Percentiles rank a stretch among this genome's conserved stretches.
These are phyloP conservation scores for Cataglyphis livida DNA, from an alignment of 2,888 invertebrate genomes.

Conservation along the genomic window DNA sequence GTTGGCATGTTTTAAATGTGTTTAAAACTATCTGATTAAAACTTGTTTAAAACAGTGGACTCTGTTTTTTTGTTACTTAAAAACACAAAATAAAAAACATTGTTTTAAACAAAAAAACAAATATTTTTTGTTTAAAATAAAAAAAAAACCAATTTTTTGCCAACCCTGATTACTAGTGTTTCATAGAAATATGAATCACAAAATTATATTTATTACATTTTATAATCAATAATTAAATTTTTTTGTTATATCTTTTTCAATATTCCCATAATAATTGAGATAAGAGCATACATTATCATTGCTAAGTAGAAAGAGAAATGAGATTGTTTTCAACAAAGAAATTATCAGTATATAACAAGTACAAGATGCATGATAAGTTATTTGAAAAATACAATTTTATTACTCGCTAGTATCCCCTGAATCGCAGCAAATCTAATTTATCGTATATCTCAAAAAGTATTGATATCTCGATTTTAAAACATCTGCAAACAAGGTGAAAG, in stretches of 20 bases:
- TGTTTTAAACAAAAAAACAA: too few relatives aligned
- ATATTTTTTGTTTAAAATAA: too few relatives aligned
- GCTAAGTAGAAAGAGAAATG: background rate
- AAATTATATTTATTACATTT: background rate
- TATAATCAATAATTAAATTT: background rate
- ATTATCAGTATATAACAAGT: background rate
- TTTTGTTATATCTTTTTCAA: background rate
- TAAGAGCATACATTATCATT: background rate
- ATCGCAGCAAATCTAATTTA: constrained; percentile 19
- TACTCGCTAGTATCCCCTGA: background rate
- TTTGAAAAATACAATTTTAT: constrained; percentile 8
- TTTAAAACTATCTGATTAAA: too few relatives aligned
- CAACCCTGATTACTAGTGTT: background rate
- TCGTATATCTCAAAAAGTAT: constrained; percentile 1
- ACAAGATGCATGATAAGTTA: background rate
- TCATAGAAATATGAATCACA: background rate
- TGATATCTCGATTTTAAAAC: background rate
- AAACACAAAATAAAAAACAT: too few relatives aligned
- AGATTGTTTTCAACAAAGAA: background rate
- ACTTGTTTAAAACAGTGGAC: too few relatives aligned
- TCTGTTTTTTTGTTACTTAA: too few relatives aligned
- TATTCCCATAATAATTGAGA: background rate
- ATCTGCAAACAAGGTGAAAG: constrained; percentile 11
- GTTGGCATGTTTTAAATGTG: too few relatives aligned
- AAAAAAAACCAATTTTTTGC: too few relatives aligned